Evolutionary conservation across 2,888 invertebrate genomes (phyloP).

Genomic region (Cataglyphis livida): DNA sequence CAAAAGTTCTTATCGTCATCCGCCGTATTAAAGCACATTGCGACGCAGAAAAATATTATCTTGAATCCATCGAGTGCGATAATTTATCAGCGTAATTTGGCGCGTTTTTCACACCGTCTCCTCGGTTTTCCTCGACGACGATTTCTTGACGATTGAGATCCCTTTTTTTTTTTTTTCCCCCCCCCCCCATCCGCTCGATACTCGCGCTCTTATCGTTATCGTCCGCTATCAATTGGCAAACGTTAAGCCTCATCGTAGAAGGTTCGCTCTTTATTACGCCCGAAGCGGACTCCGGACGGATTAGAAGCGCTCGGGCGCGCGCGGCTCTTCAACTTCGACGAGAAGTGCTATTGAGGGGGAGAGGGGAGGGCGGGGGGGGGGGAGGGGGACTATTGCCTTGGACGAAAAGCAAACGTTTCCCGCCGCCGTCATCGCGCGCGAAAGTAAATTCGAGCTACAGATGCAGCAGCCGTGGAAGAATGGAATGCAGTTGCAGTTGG

Average conservation of each 20-base stretch:
- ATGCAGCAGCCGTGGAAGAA: conserved; percentile 26
- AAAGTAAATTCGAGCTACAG: conserved; percentile 43
- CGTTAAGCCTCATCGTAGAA: conserved; percentile 18
- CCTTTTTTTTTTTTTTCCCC: neutral
- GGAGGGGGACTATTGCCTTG: neutral
- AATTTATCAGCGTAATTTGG: conserved; percentile 1
- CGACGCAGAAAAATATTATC: neutral
- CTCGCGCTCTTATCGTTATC: conserved; percentile 38
- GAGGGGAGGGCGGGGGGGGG: neutral
- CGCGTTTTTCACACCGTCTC: neutral
- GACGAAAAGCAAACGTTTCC: conserved; percentile 21
- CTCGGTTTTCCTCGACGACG: neutral
- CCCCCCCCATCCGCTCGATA: neutral
- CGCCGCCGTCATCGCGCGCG: neutral
- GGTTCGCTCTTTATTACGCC: neutral
- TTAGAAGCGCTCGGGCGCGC: neutral
- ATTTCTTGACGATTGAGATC: neutral
- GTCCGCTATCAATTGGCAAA: conserved; percentile 35
- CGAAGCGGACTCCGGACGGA: conserved; percentile 7
- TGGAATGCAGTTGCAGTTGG: conserved; percentile 29
- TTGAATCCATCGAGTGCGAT: conserved; percentile 2
- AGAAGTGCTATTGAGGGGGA: conserved; percentile 1
- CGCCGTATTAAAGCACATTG: neutral
- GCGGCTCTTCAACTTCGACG: neutral
- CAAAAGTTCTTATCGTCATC: neutral